Evolutionary conservation across 2,888 invertebrate genomes (phyloP), one percentile per base, ranked within the genome.

Genomic region (Lasioglossum lativentre): DNA sequence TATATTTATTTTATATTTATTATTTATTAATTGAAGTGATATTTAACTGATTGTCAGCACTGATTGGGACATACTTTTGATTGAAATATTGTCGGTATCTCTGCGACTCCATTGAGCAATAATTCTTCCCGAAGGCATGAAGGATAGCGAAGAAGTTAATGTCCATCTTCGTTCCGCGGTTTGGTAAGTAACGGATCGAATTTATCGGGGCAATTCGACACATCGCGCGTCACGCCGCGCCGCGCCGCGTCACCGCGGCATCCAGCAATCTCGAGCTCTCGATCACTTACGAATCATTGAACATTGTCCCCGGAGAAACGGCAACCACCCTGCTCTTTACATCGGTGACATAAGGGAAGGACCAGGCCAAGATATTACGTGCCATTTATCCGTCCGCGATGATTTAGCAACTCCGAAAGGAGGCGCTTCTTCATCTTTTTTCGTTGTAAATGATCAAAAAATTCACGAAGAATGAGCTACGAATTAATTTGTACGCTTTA

Each of bases 221-320:
- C n/a, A n/a, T n/a, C n/a, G n/a, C n/a, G n/a, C n/a, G n/a, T n/a
- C n/a, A n/a, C n/a, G n/a, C n/a, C n/a, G 12, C 42, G 75, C 42
- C 75, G 16, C 66, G 45, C 42, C 27, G 19, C 30, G 75, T 63
- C 75, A n/a, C 66, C 34, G 19, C 30, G 38, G 38, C 5, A 30
- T 38, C 34, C 45, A 34, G 45, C 2, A 27, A 63, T n/a, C 45
- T 45, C 45, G 45, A 66, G 16, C 63, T 27, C 75, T 66, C 59
- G 75, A 47, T 79, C 76, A 40, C 63, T 47, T 40, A 74, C 75
- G 47, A 75, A 70, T 70, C 80, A 56, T 77, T 77, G 34, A 77
- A 23, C 72, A 76, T 66, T 34, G n/a, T 47, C 23, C 23, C 34
- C 12, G 45, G 30, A 19, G 10, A 34, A 72, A 72, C 27, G 45